These are phyloP conservation scores for Cyprinodon variegatus DNA, from an alignment of 2,113 vertebrate genomes.

Conservation along the genomic window DNA sequence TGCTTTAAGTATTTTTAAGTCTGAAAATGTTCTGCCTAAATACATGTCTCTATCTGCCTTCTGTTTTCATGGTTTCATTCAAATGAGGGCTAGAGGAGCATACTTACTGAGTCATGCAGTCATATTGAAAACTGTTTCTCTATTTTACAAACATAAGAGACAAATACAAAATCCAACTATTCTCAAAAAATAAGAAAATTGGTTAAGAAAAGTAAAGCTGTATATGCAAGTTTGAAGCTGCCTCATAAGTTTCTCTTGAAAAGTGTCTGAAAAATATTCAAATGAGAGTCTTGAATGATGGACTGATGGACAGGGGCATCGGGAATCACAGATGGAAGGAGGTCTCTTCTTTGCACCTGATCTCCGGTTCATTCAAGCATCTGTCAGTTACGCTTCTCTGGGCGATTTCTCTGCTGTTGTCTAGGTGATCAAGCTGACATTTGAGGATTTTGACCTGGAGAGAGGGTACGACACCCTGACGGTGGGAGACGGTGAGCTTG, in stretches of 20 bases:
- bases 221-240: not conserved
- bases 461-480: constrained; percentile 98
- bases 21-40: constrained; percentile 9
- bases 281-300: constrained; percentile 16
- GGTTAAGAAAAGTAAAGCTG: not conserved
- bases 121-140: not conserved
- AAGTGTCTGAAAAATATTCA: constrained; percentile 9
- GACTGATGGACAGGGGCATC: constrained; percentile 15
- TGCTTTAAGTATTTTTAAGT: constrained; percentile 22
- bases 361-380: constrained; percentile 32
- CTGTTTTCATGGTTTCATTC: constrained; percentile 28
- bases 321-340: constrained; percentile 42
- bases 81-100: not conserved
- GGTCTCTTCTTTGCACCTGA: constrained; percentile 31
- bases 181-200: not conserved
- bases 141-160: not conserved
- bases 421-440: constrained; percentile 97
- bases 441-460: constrained; percentile 98
- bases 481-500: constrained; percentile 91
- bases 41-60: constrained; percentile 14
- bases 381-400: constrained; percentile 34
- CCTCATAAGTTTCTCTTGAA: not conserved
- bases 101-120: not conserved
- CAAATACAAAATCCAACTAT: not conserved
- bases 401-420: constrained; percentile 38